phyloP scores from a whole-genome alignment of 2,797 vertebrate genomes.

The Fratercula arctica region DNA sequence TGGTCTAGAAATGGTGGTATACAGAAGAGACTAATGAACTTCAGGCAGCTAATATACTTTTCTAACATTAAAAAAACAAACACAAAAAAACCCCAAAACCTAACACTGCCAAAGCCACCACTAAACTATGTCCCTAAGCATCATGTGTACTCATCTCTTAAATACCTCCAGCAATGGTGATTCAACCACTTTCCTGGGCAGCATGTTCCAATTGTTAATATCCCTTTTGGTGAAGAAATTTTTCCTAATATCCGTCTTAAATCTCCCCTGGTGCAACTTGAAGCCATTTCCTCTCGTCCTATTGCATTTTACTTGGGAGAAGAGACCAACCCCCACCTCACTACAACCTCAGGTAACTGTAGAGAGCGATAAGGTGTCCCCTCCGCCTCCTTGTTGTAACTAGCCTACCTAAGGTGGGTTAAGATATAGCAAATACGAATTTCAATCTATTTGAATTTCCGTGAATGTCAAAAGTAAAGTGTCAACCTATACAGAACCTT shows the following conservation, averaged over 20 bases:
- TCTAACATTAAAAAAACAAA: background rate
- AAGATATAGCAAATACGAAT: background rate
- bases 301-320: background rate
- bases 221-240: background rate
- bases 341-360: background rate
- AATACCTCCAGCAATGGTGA: background rate
- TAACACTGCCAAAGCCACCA: background rate
- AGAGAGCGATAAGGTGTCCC: background rate
- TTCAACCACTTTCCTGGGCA: background rate
- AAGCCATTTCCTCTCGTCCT: background rate
- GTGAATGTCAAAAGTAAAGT: background rate
- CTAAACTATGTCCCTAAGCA: background rate
- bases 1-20: background rate
- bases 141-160: background rate
- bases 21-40: background rate
- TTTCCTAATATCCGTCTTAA: background rate
- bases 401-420: background rate
- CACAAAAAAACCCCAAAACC: background rate
- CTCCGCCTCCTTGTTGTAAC: background rate
- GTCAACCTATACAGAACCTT: background rate
- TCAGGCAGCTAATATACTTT: background rate
- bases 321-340: background rate
- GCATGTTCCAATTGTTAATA: background rate
- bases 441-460: background rate
- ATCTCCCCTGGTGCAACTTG: background rate